Conservation (phyloP, 2,797 vertebrate species). For the Zalophus californianus region DNA sequence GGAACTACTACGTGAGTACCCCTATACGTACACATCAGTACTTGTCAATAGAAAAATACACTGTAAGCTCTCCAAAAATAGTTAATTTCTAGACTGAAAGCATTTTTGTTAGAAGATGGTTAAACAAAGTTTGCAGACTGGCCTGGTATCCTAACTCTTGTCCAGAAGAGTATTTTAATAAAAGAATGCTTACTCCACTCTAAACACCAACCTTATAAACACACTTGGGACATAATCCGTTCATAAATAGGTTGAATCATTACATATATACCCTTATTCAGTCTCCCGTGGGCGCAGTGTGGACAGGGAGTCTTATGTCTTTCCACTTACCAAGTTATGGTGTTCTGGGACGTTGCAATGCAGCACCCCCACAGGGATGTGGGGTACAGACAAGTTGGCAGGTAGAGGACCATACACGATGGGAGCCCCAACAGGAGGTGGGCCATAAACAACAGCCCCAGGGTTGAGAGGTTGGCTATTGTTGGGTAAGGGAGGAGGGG, state of each 20-base stretch:
- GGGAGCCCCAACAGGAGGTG: conserved; percentile 87
- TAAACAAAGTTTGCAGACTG: neutral
- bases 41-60: neutral
- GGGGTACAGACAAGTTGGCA: conserved; percentile 85
- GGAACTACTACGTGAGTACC: too few species aligned
- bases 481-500: conserved; percentile 84
- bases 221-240: neutral
- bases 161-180: neutral
- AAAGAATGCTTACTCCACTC: neutral
- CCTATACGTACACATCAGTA: neutral
- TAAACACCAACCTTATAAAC: neutral
- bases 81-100: conserved; percentile 40
- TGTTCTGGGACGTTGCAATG: conserved; percentile 92
- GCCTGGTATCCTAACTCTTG: neutral
- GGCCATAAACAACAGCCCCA: conserved; percentile 87
- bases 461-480: conserved; percentile 81
- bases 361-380: conserved; percentile 87
- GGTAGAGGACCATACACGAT: conserved; percentile 88
- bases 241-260: neutral
- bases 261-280: neutral
- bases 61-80: neutral
- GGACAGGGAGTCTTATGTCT: neutral
- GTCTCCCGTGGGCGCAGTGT: neutral
- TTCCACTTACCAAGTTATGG: conserved; percentile 87
- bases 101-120: conserved; percentile 32